These are phyloP conservation scores for Gopherus flavomarginatus DNA, from an alignment of 2,113 vertebrate species.

Conservation along the genomic window DNA sequence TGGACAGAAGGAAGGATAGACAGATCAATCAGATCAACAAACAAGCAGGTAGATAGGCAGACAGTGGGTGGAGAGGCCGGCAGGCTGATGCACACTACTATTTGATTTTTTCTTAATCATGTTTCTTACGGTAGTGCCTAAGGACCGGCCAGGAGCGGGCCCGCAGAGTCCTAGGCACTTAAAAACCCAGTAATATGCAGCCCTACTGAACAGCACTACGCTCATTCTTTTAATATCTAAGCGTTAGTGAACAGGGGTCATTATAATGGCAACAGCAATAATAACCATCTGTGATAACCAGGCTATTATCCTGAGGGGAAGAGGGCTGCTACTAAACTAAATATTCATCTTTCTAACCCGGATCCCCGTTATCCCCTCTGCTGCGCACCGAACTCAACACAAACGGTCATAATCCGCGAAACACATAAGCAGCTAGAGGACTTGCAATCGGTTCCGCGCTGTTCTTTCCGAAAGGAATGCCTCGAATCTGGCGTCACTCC, in stretches of 20 bases:
- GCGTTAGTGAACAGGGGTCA: accelerated
- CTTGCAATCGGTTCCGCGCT: neutral
- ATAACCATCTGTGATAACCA: neutral
- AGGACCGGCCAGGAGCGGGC: neutral
- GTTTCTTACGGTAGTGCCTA: neutral
- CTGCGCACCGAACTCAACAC: neutral
- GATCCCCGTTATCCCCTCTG: neutral
- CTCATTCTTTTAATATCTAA: neutral
- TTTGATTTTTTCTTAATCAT: neutral
- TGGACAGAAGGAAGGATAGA: neutral
- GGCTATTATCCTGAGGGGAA: neutral
- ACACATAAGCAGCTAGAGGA: neutral
- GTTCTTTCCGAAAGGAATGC: neutral
- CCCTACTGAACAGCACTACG: neutral
- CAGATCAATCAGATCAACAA: no score
- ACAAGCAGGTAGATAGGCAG: no score
- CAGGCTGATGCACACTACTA: neutral
- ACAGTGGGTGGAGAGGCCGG: no score
- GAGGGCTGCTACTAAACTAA: neutral
- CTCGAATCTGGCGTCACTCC: conserved; percentile 6
- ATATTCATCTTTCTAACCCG: neutral
- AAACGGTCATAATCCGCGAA: neutral
- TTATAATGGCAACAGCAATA: neutral
- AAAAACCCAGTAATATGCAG: neutral
- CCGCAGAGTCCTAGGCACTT: neutral